Evolutionary conservation across 2,797 vertebrate species (phyloP).

Genomic region (Tadarida brasiliensis): DNA sequence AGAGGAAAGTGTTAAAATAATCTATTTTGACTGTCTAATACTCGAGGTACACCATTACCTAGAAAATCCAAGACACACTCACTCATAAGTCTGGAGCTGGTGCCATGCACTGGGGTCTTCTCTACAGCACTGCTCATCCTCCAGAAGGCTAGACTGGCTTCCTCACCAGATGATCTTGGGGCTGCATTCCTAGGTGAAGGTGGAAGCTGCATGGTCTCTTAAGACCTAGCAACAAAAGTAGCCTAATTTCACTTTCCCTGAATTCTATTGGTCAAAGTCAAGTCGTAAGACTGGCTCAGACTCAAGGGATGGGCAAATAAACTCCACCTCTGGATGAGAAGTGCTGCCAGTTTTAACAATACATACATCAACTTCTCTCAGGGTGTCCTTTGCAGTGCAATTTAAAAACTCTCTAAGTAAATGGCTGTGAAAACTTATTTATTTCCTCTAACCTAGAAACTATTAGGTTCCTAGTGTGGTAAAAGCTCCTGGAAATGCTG

Average conservation of each 20-base stretch:
- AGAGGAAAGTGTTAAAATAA: neutral
- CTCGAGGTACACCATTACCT: neutral
- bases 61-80: neutral
- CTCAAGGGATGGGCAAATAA: neutral
- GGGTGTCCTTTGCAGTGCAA: neutral
- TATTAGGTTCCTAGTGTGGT: neutral
- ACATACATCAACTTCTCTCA: neutral
- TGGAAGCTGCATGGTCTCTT: neutral
- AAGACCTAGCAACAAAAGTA: neutral
- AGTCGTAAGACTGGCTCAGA: neutral
- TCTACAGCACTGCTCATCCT: neutral
- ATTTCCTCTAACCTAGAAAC: constrained; percentile 57
- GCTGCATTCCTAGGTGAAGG: neutral
- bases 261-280: neutral
- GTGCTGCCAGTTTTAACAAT: neutral
- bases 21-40: neutral
- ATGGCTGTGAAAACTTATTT: constrained; percentile 29
- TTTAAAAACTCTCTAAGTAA: constrained; percentile 19
- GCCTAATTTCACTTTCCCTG: neutral
- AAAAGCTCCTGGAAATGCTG: constrained; percentile 22
- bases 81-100: neutral
- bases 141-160: fast-evolving
- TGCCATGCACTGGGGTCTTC: neutral
- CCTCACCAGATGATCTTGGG: neutral
- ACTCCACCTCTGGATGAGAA: neutral